Evolutionary conservation across 2,113 vertebrate genomes (phyloP), one percentile per base, ranked within the genome.

Genomic region (Charadrius vociferus): DNA sequence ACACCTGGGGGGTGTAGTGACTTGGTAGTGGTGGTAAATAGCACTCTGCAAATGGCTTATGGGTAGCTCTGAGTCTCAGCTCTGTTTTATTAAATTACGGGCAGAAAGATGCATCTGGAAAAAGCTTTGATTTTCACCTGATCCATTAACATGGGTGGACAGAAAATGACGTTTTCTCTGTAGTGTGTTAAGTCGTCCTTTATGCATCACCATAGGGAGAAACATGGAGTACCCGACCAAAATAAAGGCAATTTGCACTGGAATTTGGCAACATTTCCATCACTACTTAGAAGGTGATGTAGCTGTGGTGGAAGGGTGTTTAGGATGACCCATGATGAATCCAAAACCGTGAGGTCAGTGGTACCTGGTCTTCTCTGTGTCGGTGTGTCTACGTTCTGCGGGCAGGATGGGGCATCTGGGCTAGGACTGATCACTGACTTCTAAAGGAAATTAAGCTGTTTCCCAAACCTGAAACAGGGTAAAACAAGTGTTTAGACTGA

Each of bases 301-400:
- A 45, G 12, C n/a, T 61, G 27, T 55, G 12, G 43, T 43, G 24
- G 52, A 72, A 58, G 24, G 21, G 18, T 65, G 9, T 52, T 52
- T 16, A 37, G 74, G 62, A 22, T 65, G 53, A n/a, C 16, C 16
- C 15, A 22, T 14, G 22, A 62, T 70, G 41, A 70, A 63, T 30
- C 39, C 39, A 74, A 62, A 75, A 15, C n/a, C 26, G 4, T 12
- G 10, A 30, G 14, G 55, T 43, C 50, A 2, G 36, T 34, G 65
- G 58, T 45, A 29, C 34, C 61, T 8, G 20, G 7, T 39, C 29
- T 63, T 7, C 41, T 45, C 39, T 26, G 16, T 24, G 66, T 9
- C 4, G 0, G 3, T 39, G 72, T 21, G 34, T 34, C 65, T 13
- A 0, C 1, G 1, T 50, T 56, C 49, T 29, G 11, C 0, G 2